Base-by-base conservation (phyloP, 2,797 vertebrate species). In the Malurus splendens region DNA sequence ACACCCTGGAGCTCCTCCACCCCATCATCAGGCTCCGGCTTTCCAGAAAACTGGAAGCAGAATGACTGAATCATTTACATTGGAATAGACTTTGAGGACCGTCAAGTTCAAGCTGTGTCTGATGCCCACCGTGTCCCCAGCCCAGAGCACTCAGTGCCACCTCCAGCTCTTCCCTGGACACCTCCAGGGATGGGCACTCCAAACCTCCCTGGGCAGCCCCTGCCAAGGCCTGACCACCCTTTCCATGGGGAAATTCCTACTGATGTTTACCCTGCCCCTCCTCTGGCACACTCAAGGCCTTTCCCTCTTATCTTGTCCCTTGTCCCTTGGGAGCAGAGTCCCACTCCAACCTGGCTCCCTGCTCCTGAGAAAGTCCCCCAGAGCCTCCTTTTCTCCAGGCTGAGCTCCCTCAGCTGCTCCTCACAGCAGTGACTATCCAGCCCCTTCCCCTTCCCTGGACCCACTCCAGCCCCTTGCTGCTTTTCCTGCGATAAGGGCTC, bases 61-160 rank as follows among this genome's bases (percentile, higher is more conserved):
- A 55, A 48, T 48, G 28, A 24, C 39, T 39, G 47, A 59, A 66
- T 66, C 30, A n/a, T 0, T 42, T 8, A 48, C 4, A 6, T 4
- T 60, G 54, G 68, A 60, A 67, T 19, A 73, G 25, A 18, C 8
- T 18, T 38, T 32, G 39, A 32, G 18, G 32, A 8, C 15, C 28
- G n/a, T 12, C 0, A 0, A 64, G 17, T 25, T 12, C 60, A 0
- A 33, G 7, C 39, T 65, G 39, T 23, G 59, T 10, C 66, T 0
- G 0, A 17, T 47, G 0, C 18, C 42, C 27, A 10, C 18, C 27
- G 6, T 8, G 9, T 41, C 16, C 2, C 59, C 51, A 65, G 48
- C 51, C 52, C 30, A 59, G 59, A 57, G 59, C 66, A 0, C 59
- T 39, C 0, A 51, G 59, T 45, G 52, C 24, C 75, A 65, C 20